A percentile compares a stretch with the other conserved stretches of the same genome.
Conservation (phyloP, 2,888 invertebrate genomes). For the Synanthedon andrenaeformis region DNA sequence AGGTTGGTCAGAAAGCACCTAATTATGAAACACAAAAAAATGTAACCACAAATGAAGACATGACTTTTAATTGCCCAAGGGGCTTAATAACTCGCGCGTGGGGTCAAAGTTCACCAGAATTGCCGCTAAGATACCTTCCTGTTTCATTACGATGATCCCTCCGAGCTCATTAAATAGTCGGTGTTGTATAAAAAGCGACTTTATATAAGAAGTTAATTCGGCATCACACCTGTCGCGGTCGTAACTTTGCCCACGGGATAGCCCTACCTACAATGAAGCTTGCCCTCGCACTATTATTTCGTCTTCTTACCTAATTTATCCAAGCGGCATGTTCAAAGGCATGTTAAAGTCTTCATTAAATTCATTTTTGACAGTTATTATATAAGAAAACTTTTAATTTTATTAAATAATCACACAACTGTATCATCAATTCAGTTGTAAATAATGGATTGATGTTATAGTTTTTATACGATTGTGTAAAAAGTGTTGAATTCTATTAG, state of each 20-base stretch:
- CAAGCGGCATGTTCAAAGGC: slow-evolving; percentile 58
- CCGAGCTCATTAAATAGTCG: slow-evolving; percentile 53
- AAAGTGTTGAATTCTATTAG: no score
- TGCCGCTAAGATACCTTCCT: slow-evolving; percentile 32
- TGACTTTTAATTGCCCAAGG: slow-evolving; percentile 31
- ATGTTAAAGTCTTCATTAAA: slow-evolving; percentile 55
- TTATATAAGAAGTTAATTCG: slow-evolving; percentile 67
- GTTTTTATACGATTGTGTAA: no score
- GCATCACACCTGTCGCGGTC: slow-evolving; percentile 66
- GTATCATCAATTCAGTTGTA: no score
- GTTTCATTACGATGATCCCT: slow-evolving; percentile 56
- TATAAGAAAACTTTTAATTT: neutral
- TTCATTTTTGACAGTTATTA: slow-evolving; percentile 48
- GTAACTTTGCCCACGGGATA: slow-evolving; percentile 59
- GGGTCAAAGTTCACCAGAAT: slow-evolving; percentile 38
- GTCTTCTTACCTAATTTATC: slow-evolving; percentile 36
- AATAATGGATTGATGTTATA: no score
- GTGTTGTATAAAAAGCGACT: slow-evolving; percentile 59
- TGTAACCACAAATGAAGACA: slow-evolving; percentile 17
- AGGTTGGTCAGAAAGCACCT: slow-evolving; percentile 30
- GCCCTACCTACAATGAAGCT: slow-evolving; percentile 60
- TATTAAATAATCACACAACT: no score
- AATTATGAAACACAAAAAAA: no score
- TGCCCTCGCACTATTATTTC: slow-evolving; percentile 50
- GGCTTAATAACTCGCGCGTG: slow-evolving; percentile 37